phyloP scores from a whole-genome alignment of 2,888 invertebrate species.

The Dynastes tityus region DNA sequence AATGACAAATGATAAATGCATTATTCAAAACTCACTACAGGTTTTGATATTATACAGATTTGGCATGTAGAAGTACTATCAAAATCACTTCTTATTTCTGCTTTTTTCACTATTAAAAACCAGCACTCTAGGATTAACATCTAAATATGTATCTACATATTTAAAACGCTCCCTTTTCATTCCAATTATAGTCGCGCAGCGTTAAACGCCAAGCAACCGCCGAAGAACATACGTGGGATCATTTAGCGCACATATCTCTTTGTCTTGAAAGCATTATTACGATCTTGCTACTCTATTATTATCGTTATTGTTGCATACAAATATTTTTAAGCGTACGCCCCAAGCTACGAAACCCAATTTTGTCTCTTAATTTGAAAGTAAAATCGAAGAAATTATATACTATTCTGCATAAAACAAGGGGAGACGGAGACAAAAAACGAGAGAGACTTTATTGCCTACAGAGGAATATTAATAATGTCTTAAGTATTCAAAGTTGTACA shows the following conservation, averaged over 20 bases:
- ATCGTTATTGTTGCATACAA: conserved; percentile 39
- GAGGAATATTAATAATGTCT: conserved; percentile 4
- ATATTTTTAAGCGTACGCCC: conserved; percentile 8
- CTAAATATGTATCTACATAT: too few species aligned
- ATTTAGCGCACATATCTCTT: conserved; percentile 29
- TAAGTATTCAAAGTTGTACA: too few species aligned
- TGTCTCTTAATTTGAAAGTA: conserved; percentile 45
- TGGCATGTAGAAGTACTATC: too few species aligned
- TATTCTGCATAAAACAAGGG: conserved; percentile 16
- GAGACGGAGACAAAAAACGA: too few species aligned
- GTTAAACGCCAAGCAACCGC: conserved; percentile 1
- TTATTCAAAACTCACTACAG: too few species aligned
- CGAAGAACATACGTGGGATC: conserved; percentile 20
- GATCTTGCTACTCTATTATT: conserved; percentile 34
- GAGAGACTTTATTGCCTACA: not conserved
- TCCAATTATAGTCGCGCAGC: too few species aligned
- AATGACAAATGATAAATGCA: too few species aligned
- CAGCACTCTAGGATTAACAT: too few species aligned
- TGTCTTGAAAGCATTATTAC: conserved; percentile 21
- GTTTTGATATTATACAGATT: too few species aligned
- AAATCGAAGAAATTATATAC: conserved; percentile 29
- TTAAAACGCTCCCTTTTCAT: too few species aligned
- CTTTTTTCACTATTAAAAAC: too few species aligned
- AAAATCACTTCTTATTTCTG: too few species aligned
- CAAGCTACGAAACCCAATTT: conserved; percentile 39